Evolutionary conservation across 2,888 invertebrate genomes (phyloP), one percentile per base, ranked within the genome.

Genomic region (Sialis lutaria): DNA sequence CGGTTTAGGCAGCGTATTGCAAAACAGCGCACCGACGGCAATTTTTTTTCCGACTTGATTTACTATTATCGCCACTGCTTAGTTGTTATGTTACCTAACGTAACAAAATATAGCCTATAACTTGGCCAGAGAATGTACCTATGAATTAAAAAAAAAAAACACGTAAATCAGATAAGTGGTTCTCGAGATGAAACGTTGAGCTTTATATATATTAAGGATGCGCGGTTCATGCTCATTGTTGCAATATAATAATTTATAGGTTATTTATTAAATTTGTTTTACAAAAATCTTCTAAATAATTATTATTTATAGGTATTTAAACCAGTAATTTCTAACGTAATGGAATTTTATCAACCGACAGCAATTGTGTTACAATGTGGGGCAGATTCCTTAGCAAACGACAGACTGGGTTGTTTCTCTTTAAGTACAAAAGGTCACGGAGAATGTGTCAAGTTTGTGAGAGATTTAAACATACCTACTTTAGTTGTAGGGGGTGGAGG

Each of bases 301-400:
- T 64, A 66, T 51, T 56, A 61, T 42, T 64, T 68, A 5, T 67
- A 83, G 74, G 79, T 93, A 4, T 97, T 97, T 62, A 92, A 95
- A 59, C 95, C 96, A 0, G 85, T 92, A 0, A 90, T 98, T 53
- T 79, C 82, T 0, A 77, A 80, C 52, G 96, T 98, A 0, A 93
- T 98, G 83, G 91, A 96, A 58, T 93, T 86, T 64, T 99, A 91
- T 65, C 80, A 87, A 45, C 98, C 98, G 0, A 91, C 92, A 0
- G 95, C 91, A 1, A 93, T 99, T 55, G 98, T 99, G 0, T 67
- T 98, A 9, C 90, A 96, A 68, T 99, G 98, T 67, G 98, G 98
- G 0, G 96, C 98, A 0, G 98, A 99, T 67, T 97, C 97, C 0
- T 68, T 99, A 34, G 95, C 95, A 0, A 89, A 90, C 40, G 98